Evolutionary conservation across 2,888 invertebrate species (phyloP).

Genomic region (Cantharis nigra): DNA sequence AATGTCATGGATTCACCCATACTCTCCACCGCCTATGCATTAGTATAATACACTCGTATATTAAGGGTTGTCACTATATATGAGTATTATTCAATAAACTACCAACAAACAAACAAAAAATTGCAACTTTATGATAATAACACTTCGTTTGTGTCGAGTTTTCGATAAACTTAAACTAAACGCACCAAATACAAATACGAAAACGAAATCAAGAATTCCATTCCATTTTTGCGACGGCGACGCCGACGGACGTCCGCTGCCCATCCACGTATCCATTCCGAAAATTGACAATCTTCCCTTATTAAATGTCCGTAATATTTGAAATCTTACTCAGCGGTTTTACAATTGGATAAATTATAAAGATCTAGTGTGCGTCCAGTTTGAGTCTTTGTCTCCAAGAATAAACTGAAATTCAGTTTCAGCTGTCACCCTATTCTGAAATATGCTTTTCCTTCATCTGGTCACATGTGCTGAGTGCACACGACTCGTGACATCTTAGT

Average conservation of each 20-base stretch:
- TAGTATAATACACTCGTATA: conserved; percentile 52
- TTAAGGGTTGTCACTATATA: conserved; percentile 39
- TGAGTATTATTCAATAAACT: conserved; percentile 41
- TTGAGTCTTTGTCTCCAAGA: conserved; percentile 6
- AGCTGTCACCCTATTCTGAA: conserved; percentile 27
- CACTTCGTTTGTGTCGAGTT: conserved; percentile 14
- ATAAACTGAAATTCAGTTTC: conserved; percentile 7
- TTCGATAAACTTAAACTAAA: conserved; percentile 5
- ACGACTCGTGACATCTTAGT: conserved; percentile 30
- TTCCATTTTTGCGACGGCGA: neutral
- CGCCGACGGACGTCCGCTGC: neutral
- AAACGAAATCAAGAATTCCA: neutral
- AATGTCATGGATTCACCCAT: conserved; percentile 46
- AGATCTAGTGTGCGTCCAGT: conserved; percentile 28
- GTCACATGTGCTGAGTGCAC: conserved; percentile 29
- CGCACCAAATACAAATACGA: neutral
- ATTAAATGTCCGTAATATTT: conserved; percentile 19
- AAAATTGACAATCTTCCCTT: conserved; percentile 6
- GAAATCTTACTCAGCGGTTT: conserved; percentile 29
- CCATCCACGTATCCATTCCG: neutral
- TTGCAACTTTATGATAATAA: conserved; percentile 27
- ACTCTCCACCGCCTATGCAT: conserved; percentile 45
- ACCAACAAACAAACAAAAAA: conserved; percentile 39
- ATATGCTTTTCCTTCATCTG: conserved; percentile 27
- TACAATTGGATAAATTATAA: conserved; percentile 36